Evolutionary conservation across 2,113 vertebrate species (phyloP).

Genomic region (Sialia sialis): DNA sequence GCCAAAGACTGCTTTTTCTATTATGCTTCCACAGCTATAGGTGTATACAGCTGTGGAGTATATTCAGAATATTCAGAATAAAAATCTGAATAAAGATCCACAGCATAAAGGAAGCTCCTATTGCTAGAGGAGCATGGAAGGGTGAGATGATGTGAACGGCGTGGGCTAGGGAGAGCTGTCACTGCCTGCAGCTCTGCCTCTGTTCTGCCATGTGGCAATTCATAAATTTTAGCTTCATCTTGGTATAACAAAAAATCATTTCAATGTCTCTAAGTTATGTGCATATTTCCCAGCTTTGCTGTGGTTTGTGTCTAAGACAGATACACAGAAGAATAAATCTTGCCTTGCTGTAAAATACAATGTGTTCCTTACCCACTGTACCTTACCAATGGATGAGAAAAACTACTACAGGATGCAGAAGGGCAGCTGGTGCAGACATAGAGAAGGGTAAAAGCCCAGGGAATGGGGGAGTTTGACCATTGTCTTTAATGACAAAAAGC

Average conservation of each 20-base stretch:
- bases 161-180: background rate
- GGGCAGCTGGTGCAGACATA: background rate
- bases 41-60: background rate
- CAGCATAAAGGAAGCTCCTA: background rate
- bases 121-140: background rate
- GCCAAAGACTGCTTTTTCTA: background rate
- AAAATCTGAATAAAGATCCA: background rate
- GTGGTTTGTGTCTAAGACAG: background rate
- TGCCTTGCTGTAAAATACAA: background rate
- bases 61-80: background rate
- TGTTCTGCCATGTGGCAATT: background rate
- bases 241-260: background rate
- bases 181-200: background rate
- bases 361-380: background rate
- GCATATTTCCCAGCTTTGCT: background rate
- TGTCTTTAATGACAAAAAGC: background rate
- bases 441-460: background rate
- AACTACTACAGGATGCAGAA: background rate
- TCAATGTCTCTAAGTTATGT: background rate
- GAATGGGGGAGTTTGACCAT: background rate
- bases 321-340: background rate
- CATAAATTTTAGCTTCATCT: background rate
- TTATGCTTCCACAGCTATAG: background rate
- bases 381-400: background rate
- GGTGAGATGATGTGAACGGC: fast-evolving